A percentile compares a stretch with the other conserved stretches of the same genome.
These are phyloP conservation scores for Entomobrya multifasciata DNA, from an alignment of 2,888 invertebrate genomes.

Conservation along the genomic window DNA sequence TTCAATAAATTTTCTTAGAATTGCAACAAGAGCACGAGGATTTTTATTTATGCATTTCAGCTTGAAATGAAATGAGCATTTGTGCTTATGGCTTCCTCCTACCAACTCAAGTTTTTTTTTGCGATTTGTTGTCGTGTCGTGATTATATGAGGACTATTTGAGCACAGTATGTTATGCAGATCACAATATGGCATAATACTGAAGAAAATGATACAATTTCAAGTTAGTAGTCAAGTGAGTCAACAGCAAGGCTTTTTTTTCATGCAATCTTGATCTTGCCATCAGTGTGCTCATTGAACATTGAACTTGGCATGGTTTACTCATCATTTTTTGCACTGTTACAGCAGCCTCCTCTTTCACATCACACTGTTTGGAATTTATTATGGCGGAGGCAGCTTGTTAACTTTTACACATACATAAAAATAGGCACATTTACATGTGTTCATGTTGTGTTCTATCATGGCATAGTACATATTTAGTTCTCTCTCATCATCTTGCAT, in stretches of 20 bases:
- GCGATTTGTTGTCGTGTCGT: too few relatives aligned
- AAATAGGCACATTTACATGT: too few relatives aligned
- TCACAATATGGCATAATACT: too few relatives aligned
- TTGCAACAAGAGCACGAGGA: background rate
- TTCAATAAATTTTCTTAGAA: background rate
- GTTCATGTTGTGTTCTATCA: too few relatives aligned
- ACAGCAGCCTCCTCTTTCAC: background rate
- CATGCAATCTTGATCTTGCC: background rate
- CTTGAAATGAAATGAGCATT: too few relatives aligned
- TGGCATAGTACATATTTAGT: background rate
- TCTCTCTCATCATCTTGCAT: background rate
- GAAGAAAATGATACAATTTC: conserved; percentile 7
- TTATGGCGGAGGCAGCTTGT: background rate
- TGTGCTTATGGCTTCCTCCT: background rate
- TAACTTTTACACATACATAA: too few relatives aligned
- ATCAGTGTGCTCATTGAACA: background rate
- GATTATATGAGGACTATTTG: too few relatives aligned
- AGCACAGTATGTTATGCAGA: too few relatives aligned
- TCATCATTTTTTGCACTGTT: background rate
- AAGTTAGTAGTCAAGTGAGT: background rate
- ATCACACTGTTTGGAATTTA: too few relatives aligned
- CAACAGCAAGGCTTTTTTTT: background rate
- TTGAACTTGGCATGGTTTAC: conserved; percentile 33
- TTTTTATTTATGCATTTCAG: background rate
- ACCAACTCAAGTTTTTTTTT: background rate